Evolutionary conservation across 92 coral and sea anemone species (phyloP).

Genomic region (Scolanthus callimorphus): DNA sequence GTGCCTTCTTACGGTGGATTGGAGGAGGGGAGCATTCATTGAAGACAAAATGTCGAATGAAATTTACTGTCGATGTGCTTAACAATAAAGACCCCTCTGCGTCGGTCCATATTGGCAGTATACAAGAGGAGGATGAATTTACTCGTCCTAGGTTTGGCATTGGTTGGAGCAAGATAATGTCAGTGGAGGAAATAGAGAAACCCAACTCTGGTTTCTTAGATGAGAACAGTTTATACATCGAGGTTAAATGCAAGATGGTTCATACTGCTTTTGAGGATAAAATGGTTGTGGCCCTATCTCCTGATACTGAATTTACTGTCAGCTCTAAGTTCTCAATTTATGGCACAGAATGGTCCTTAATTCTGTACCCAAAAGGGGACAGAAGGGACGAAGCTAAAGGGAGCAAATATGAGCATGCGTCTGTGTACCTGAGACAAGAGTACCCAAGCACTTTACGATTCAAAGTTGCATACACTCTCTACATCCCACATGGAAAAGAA

Average conservation of each 20-base stretch:
- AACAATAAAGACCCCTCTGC: slow-evolving; percentile 62
- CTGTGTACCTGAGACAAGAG: slow-evolving; percentile 81
- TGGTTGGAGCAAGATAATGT: slow-evolving; percentile 89
- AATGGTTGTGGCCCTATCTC: slow-evolving; percentile 59
- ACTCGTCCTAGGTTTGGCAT: slow-evolving; percentile 78
- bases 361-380: slow-evolving; percentile 86
- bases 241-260: slow-evolving; percentile 67
- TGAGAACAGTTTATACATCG: slow-evolving; percentile 65
- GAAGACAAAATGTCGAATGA: slow-evolving; percentile 75
- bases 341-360: slow-evolving; percentile 84
- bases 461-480: slow-evolving; percentile 74
- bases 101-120: slow-evolving; percentile 70
- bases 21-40: slow-evolving; percentile 77
- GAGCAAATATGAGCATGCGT: slow-evolving; percentile 70
- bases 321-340: slow-evolving; percentile 84
- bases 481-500: slow-evolving; percentile 78
- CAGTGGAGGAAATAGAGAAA: slow-evolving; percentile 57
- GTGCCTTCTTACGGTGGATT: slow-evolving; percentile 83
- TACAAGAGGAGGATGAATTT: slow-evolving; percentile 82
- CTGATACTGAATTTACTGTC: slow-evolving; percentile 67
- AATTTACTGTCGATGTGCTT: slow-evolving; percentile 50
- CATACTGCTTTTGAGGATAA: slow-evolving; percentile 83
- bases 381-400: slow-evolving; percentile 52
- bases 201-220: slow-evolving; percentile 68
- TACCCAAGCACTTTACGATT: slow-evolving; percentile 72